Percentiles rank a stretch among this genome's conserved stretches.
Conservation (phyloP, 92 coral and sea anemone species). For the Zoanthus sociatus region DNA sequence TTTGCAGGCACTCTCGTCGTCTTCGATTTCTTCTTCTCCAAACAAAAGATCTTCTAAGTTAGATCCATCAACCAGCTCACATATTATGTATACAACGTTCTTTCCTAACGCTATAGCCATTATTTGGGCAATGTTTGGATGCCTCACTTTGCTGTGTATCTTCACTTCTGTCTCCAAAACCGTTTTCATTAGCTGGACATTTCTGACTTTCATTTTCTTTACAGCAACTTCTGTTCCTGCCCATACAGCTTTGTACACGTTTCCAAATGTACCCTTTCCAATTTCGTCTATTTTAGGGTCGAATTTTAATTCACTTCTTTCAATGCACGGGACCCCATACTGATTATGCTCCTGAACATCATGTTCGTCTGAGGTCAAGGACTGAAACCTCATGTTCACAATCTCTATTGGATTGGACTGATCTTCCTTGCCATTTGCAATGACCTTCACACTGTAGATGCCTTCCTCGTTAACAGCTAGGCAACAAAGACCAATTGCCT, state of each 20-base stretch:
- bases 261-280: conserved; percentile 34
- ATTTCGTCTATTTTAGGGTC: conserved; percentile 15
- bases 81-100: conserved; percentile 38
- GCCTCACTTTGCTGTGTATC: conserved; percentile 29
- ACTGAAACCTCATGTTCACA: neutral
- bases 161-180: conserved; percentile 26
- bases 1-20: conserved; percentile 11
- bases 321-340: conserved; percentile 24
- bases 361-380: neutral
- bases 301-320: conserved; percentile 22
- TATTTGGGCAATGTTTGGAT: conserved; percentile 38
- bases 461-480: conserved; percentile 29
- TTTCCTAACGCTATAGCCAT: conserved; percentile 42
- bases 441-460: conserved; percentile 25
- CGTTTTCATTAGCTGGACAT: conserved; percentile 11
- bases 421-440: conserved; percentile 15
- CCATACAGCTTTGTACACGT: conserved; percentile 16
- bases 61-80: conserved; percentile 33
- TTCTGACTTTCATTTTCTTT: conserved; percentile 18
- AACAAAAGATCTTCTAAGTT: conserved; percentile 25
- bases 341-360: neutral
- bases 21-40: conserved; percentile 12
- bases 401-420: conserved; percentile 23
- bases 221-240: conserved; percentile 33
- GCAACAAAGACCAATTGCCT: conserved; percentile 20